These are phyloP conservation scores for Zaprionus inermis DNA, from an alignment of 1,140 invertebrate species.

Conservation along the genomic window DNA sequence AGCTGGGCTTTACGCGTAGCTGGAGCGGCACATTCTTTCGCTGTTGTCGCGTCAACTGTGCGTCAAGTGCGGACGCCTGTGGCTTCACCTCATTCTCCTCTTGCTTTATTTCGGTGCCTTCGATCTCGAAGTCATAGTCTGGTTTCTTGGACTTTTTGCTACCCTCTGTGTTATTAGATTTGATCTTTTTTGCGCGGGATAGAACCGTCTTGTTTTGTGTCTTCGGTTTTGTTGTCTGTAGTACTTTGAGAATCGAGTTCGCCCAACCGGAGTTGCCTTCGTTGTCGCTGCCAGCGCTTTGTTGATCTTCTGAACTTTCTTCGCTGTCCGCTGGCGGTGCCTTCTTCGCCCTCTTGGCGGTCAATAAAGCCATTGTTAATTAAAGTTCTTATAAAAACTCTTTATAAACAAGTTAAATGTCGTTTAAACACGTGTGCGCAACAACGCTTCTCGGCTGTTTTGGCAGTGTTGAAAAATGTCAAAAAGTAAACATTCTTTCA, in stretches of 20 bases:
- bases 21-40: slow-evolving; percentile 86
- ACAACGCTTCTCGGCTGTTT: slow-evolving; percentile 11
- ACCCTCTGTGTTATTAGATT: not conserved
- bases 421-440: slow-evolving; percentile 29
- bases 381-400: not conserved
- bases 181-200: slow-evolving; percentile 50
- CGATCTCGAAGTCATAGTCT: slow-evolving; percentile 84
- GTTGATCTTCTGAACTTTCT: slow-evolving; percentile 40
- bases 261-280: slow-evolving; percentile 67
- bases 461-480: not conserved
- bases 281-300: slow-evolving; percentile 25
- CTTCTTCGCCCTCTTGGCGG: slow-evolving; percentile 34
- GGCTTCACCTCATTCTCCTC: slow-evolving; percentile 84
- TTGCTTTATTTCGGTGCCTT: slow-evolving; percentile 84
- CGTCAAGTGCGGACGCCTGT: slow-evolving; percentile 68
- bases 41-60: slow-evolving; percentile 62
- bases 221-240: slow-evolving; percentile 52
- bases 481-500: not conserved
- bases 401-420: slow-evolving; percentile 14
- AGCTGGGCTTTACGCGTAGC: slow-evolving; percentile 90
- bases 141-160: slow-evolving; percentile 11
- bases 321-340: slow-evolving; percentile 17
- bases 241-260: slow-evolving; percentile 58
- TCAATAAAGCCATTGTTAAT: slow-evolving; percentile 55
- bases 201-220: slow-evolving; percentile 52